Evolutionary conservation across 35 echinoderm and acorn worm genomes (phyloP), one percentile per base, ranked within the genome.

Genomic region (Diadema setosum): DNA sequence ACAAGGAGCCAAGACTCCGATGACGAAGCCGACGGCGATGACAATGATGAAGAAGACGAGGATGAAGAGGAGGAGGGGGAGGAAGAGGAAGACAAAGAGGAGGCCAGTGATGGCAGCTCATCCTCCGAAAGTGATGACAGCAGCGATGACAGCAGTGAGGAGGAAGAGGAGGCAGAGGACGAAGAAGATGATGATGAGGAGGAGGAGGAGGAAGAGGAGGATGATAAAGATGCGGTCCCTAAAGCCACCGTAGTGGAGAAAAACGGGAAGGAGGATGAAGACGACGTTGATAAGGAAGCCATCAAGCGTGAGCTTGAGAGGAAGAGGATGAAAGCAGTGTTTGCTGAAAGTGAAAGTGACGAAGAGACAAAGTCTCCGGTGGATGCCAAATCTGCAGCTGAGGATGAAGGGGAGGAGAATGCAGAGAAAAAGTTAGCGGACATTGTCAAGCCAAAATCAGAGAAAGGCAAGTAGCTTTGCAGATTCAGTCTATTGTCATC

Each of bases 121-220:
- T 83, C 58, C 46, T 90, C 88, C 7, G 88, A 83, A 16, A 65
- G 44, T 23, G 80, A 90, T 27, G 48, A 59, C 34, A 59, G 55
- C 83, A 86, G 55, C 37, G 82, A 45, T 15, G 52, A 70, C 8
- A 26, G 25, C 25, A 70, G 65, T 70, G 48, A 52, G 9, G 48
- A 52, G n/a, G 65, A 83, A 4, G 46, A 16, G 12, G 81, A 83
- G 16, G 39, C 26, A 25, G 44, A 58, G 42, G 81, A 52, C 16
- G 44, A 45, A 5, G 44, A 45, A 20, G 52, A 58, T 33, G 52
- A 50, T 0, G 45, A 58, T 17, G 69, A 88, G 34, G 86, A 87
- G 8, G 44, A 75, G 2, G 85, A 70, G 8, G 37, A 93, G 16
- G 59, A 84, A 8, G 86, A 55, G 41, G 85, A 87, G 20, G 37